phyloP scores from a whole-genome alignment of 2,888 invertebrate species.

The Napeogenes inachia region DNA sequence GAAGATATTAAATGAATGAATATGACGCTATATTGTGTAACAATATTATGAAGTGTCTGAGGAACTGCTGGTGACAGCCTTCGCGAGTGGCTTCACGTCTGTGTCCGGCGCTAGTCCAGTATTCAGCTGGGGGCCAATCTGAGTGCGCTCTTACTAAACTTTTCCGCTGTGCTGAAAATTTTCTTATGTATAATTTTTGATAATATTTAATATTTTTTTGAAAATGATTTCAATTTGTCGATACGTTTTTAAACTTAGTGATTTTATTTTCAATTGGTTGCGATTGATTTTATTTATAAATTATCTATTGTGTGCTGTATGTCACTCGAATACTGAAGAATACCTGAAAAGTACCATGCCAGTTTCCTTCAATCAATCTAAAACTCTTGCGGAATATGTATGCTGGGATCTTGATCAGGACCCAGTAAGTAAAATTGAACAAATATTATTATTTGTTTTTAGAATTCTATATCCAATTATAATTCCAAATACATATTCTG shows the following conservation, averaged over 20 bases:
- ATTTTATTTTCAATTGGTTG: not conserved
- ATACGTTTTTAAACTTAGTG: not conserved
- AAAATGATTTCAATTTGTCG: slow-evolving; percentile 1
- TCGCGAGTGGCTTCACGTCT: slow-evolving; percentile 22
- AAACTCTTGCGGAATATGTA: slow-evolving; percentile 27
- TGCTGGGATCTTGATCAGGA: slow-evolving; percentile 26
- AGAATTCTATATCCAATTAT: no score
- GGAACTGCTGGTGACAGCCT: not conserved
- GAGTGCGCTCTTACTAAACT: slow-evolving; percentile 39
- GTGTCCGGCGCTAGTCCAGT: slow-evolving; percentile 38
- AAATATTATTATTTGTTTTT: no score
- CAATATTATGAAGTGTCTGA: not conserved
- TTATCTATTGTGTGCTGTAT: slow-evolving; percentile 15
- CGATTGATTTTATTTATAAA: slow-evolving; percentile 6
- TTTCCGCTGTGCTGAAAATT: slow-evolving; percentile 28
- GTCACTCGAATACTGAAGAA: slow-evolving; percentile 15
- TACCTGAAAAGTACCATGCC: slow-evolving; percentile 22
- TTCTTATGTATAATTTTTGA: slow-evolving; percentile 12
- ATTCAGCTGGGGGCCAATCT: slow-evolving; percentile 42
- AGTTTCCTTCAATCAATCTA: slow-evolving; percentile 21
- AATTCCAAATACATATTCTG: no score
- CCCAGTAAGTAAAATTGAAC: slow-evolving; percentile 24
- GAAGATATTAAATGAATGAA: slow-evolving; percentile 4
- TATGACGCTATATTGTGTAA: slow-evolving; percentile 5
- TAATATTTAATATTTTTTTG: slow-evolving; percentile 3